Conservation (phyloP, 2,888 invertebrate species). For the Spilarctia lutea region DNA sequence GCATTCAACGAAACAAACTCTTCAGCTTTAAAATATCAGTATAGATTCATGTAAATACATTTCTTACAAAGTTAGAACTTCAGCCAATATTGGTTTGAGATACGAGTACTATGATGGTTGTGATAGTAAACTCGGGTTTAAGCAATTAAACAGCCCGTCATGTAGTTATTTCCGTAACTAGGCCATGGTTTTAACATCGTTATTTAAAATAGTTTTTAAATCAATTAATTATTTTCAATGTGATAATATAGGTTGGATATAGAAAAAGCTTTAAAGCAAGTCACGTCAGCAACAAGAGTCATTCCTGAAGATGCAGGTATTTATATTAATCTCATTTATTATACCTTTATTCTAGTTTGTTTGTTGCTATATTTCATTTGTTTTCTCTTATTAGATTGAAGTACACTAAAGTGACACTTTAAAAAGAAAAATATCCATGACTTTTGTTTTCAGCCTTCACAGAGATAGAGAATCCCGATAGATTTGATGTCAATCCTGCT, state of each 20-base stretch:
- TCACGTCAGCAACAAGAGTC: slow-evolving; percentile 87
- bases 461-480: slow-evolving; percentile 87
- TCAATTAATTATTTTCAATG: not conserved
- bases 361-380: not conserved
- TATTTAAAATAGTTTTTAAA: not conserved
- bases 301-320: slow-evolving; percentile 87
- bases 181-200: too few species aligned
- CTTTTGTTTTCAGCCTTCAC: slow-evolving; percentile 83
- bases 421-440: not conserved
- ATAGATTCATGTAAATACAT: too few species aligned
- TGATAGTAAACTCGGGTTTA: not conserved
- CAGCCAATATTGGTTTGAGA: too few species aligned
- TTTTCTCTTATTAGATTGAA: not conserved
- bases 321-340: not conserved
- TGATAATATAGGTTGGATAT: slow-evolving; percentile 80
- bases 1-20: too few species aligned
- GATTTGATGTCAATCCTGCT: slow-evolving; percentile 86
- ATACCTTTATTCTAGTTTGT: not conserved
- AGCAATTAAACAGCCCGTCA: too few species aligned
- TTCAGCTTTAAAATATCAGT: too few species aligned
- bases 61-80: too few species aligned
- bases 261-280: slow-evolving; percentile 87
- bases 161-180: too few species aligned
- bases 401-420: not conserved
- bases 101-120: not conserved